Conservation (phyloP, 2,797 vertebrate species). For the Cheracebus regulus region DNA sequence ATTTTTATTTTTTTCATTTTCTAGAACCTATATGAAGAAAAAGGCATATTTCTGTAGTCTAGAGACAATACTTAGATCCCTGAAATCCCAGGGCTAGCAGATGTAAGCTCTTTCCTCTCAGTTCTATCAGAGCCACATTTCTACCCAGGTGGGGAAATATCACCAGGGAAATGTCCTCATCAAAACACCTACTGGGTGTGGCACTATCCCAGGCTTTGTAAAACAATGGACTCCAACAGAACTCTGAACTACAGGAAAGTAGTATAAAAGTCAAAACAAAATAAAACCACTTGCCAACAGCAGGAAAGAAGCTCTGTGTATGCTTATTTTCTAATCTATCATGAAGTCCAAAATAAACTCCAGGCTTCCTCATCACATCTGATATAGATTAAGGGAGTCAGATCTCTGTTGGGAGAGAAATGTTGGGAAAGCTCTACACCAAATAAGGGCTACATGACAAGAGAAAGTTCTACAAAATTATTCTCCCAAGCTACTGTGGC, state of each 20-base stretch:
- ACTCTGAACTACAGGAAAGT: not conserved
- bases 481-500: conserved; percentile 47
- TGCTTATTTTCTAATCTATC: conserved; percentile 59
- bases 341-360: conserved; percentile 69
- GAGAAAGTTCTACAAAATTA: conserved; percentile 52
- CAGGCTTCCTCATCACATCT: conserved; percentile 53
- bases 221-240: not conserved
- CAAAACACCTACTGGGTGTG: not conserved
- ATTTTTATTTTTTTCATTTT: not conserved
- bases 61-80: not conserved
- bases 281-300: conserved; percentile 37
- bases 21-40: not conserved
- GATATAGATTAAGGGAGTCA: conserved; percentile 53
- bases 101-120: not conserved
- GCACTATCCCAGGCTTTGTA: not conserved
- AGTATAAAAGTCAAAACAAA: conserved; percentile 42
- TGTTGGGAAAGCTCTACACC: not conserved
- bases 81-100: not conserved
- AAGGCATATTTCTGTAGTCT: not conserved
- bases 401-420: conserved; percentile 28
- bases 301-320: conserved; percentile 40
- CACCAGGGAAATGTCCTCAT: not conserved
- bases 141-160: not conserved
- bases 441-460: conserved; percentile 54
- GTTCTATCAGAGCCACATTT: not conserved